phyloP scores from a whole-genome alignment of 2,888 invertebrate genomes.

The Catocala nupta region DNA sequence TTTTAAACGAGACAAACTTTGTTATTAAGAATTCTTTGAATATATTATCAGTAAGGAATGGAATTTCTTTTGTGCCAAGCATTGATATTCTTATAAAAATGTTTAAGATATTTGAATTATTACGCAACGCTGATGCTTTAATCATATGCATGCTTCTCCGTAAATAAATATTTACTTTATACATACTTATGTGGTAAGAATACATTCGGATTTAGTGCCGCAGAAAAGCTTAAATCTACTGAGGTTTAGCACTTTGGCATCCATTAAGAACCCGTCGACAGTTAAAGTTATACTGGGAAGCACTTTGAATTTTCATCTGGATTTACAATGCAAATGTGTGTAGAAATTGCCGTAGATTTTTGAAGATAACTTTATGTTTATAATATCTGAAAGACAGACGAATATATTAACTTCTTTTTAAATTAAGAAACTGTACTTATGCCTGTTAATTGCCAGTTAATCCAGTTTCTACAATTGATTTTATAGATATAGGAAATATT shows the following conservation, averaged over 20 bases:
- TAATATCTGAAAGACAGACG: constrained; percentile 12
- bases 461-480: too few species aligned
- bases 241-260: constrained; percentile 68
- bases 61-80: constrained; percentile 23
- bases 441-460: too few species aligned
- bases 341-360: constrained; percentile 56
- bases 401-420: too few species aligned
- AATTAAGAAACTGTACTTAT: too few species aligned
- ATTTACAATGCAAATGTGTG: constrained; percentile 65
- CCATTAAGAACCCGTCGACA: constrained; percentile 67
- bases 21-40: constrained; percentile 31
- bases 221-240: constrained; percentile 65
- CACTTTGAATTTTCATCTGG: constrained; percentile 66
- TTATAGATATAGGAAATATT: too few species aligned
- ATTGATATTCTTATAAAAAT: constrained; percentile 2
- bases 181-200: too few species aligned
- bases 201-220: constrained; percentile 61
- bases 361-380: constrained; percentile 41
- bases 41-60: constrained; percentile 24
- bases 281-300: constrained; percentile 66
- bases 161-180: background rate
- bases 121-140: background rate
- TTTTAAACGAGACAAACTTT: constrained; percentile 37
- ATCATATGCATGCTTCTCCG: too few species aligned
- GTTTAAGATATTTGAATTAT: too few species aligned